Conservation (phyloP, 2,113 vertebrate genomes). For the Canis aureus region DNA sequence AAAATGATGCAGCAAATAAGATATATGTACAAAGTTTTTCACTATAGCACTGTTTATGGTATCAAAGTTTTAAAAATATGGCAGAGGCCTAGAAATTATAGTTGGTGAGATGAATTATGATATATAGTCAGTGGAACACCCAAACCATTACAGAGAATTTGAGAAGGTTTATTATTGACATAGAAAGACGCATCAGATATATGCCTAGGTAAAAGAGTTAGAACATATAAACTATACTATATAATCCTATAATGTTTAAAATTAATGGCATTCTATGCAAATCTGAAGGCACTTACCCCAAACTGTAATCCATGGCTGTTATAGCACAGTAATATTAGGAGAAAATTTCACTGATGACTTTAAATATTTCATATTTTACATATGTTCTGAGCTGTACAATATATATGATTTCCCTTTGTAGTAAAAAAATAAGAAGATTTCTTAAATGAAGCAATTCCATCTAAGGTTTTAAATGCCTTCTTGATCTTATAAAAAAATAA, state of each 20-base stretch:
- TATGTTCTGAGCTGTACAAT: background rate
- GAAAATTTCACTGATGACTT: background rate
- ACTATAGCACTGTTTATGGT: background rate
- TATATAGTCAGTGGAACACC: background rate
- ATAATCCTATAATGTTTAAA: conserved; percentile 1
- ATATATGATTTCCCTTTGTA: background rate
- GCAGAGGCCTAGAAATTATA: background rate
- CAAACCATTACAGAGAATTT: background rate
- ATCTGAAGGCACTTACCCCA: background rate
- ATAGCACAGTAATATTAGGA: background rate
- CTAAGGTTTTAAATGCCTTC: conserved; percentile 36
- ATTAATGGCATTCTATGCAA: background rate
- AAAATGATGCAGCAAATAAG: background rate
- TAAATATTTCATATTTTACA: background rate
- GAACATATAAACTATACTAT: background rate
- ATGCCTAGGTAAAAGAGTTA: background rate
- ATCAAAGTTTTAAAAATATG: background rate
- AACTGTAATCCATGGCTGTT: background rate
- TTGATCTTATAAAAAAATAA: conserved; percentile 49
- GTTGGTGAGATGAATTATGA: background rate
- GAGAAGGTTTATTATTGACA: background rate
- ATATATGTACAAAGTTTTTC: background rate
- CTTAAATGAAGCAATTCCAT: conserved; percentile 2
- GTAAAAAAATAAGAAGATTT: conserved; percentile 51
- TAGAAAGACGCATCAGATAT: background rate